A percentile compares a stretch with the other conserved stretches of the same genome.
These are phyloP conservation scores for Chesias legatella DNA, from an alignment of 2,888 invertebrate genomes.

Conservation along the genomic window DNA sequence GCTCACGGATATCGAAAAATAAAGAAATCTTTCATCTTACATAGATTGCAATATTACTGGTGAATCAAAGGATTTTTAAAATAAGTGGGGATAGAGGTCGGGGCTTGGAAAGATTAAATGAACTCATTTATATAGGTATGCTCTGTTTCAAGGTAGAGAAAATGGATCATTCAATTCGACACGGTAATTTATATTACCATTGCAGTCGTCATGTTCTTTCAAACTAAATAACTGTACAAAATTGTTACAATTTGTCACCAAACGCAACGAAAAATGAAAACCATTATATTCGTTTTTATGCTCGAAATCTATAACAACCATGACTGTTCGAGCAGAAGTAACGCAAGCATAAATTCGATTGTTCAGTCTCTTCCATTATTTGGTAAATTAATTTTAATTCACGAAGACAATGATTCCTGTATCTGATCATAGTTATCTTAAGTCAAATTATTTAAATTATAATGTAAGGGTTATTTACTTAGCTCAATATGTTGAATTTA, in stretches of 20 bases:
- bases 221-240: not conserved
- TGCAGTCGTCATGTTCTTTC: not conserved
- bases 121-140: too few relatives aligned
- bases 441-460: slow-evolving; percentile 38
- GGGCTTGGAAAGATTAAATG: too few relatives aligned
- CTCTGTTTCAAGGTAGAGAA: not conserved
- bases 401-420: slow-evolving; percentile 29
- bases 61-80: too few relatives aligned
- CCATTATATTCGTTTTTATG: slow-evolving; percentile 50
- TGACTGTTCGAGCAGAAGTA: slow-evolving; percentile 42
- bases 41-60: too few relatives aligned
- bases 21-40: too few relatives aligned
- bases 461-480: slow-evolving; percentile 42
- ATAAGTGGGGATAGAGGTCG: too few relatives aligned
- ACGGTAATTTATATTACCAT: too few relatives aligned
- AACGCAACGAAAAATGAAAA: slow-evolving; percentile 38
- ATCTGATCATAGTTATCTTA: slow-evolving; percentile 32
- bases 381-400: slow-evolving; percentile 29
- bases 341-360: slow-evolving; percentile 52
- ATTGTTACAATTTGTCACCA: slow-evolving; percentile 44
- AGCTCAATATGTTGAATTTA: slow-evolving; percentile 71
- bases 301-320: slow-evolving; percentile 48
- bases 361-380: slow-evolving; percentile 42
- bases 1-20: too few relatives aligned
- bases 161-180: not conserved